A percentile compares a stretch with the other conserved stretches of the same genome.
Evolutionary conservation across 2,113 vertebrate genomes (phyloP).

Genomic region (Penelope pileata): DNA sequence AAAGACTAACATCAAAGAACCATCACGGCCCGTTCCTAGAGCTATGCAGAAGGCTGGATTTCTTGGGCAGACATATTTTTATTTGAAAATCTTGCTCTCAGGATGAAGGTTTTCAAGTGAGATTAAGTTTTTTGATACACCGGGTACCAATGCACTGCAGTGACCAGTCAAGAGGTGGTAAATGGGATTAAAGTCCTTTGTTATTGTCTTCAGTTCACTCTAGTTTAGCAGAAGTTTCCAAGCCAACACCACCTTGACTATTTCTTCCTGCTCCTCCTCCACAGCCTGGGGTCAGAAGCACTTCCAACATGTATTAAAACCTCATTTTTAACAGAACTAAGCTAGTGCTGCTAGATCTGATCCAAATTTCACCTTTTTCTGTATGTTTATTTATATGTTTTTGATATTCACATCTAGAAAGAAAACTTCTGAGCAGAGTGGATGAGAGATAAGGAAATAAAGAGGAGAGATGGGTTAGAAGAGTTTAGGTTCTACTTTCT

Average conservation of each 20-base stretch:
- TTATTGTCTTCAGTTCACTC: neutral
- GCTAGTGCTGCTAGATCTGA: neutral
- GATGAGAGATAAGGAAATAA: neutral
- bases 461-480: neutral
- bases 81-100: slow-evolving; percentile 14
- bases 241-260: neutral
- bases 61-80: neutral
- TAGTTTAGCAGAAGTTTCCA: neutral
- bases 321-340: neutral
- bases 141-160: neutral
- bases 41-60: slow-evolving; percentile 21
- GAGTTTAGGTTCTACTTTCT: neutral
- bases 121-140: neutral
- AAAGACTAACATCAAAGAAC: slow-evolving; percentile 59
- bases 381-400: neutral
- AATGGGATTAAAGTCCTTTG: neutral
- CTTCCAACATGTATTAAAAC: neutral
- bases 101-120: neutral
- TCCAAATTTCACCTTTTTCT: neutral
- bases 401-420: neutral
- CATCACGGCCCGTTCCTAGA: neutral
- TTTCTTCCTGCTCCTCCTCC: neutral
- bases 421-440: neutral
- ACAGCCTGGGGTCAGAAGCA: neutral
- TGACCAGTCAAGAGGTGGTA: neutral